Evolutionary conservation across 2,888 invertebrate genomes (phyloP).

Genomic region (Venustoraphidia nigricollis): DNA sequence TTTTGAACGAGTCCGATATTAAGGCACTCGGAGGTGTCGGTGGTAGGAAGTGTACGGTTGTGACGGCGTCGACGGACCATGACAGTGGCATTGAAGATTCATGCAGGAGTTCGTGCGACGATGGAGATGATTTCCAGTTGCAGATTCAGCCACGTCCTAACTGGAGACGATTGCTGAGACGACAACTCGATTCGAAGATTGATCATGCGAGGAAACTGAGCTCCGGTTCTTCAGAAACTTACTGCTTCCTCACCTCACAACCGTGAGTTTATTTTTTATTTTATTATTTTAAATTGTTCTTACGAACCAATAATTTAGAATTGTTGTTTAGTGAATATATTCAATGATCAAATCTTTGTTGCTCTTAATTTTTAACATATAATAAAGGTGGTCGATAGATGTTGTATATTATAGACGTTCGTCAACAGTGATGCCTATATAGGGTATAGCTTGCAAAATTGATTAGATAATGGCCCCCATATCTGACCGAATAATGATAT

Average conservation of each 20-base stretch:
- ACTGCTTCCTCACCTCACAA: constrained; percentile 11
- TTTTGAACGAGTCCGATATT: neutral
- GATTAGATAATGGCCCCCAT: no score
- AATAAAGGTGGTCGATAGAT: no score
- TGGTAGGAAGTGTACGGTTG: neutral
- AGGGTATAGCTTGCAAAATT: no score
- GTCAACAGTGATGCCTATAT: no score
- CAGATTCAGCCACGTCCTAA: neutral
- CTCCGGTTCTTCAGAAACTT: constrained; percentile 18
- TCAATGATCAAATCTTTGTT: no score
- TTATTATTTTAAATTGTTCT: neutral
- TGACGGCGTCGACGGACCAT: neutral
- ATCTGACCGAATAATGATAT: no score
- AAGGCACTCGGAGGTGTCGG: neutral
- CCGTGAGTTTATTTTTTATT: constrained; percentile 9
- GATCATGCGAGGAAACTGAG: constrained; percentile 22
- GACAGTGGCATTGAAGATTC: constrained; percentile 6
- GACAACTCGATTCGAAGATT: neutral
- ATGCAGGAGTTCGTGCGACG: constrained; percentile 5
- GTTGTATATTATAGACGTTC: no score
- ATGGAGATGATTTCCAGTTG: constrained; percentile 2
- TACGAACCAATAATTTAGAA: neutral
- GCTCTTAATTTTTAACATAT: no score
- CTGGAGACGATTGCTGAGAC: constrained; percentile 3
- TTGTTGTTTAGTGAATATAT: no score